Conservation (phyloP, 1,140 invertebrate genomes). For the Pseudomyrmex pallidus region DNA sequence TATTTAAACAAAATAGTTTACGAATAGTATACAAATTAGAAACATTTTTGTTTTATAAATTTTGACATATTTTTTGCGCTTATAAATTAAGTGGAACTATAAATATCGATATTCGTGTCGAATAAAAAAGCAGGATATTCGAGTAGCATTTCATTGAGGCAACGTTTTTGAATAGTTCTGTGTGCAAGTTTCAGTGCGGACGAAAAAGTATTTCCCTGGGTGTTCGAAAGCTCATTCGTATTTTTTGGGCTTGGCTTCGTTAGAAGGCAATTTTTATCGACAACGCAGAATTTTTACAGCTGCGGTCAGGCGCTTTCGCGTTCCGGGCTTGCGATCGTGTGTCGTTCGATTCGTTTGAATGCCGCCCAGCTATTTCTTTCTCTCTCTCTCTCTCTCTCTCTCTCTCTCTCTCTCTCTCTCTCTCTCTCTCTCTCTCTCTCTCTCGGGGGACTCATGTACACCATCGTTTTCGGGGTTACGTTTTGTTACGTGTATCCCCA, state of each 20-base stretch:
- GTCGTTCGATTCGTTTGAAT: slow-evolving; percentile 62
- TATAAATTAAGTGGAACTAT: slow-evolving; percentile 3
- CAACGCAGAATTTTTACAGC: slow-evolving; percentile 71
- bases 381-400: too few relatives aligned
- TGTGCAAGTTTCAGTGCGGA: slow-evolving; percentile 3
- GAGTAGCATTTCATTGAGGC: slow-evolving; percentile 10
- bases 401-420: too few relatives aligned
- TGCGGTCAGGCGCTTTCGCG: slow-evolving; percentile 58
- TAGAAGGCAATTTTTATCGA: slow-evolving; percentile 74
- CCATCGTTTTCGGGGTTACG: slow-evolving; percentile 65
- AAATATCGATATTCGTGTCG: neutral
- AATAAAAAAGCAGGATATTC: neutral
- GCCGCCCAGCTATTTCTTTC: neutral
- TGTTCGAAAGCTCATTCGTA: slow-evolving; percentile 55
- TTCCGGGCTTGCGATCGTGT: slow-evolving; percentile 50
- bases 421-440: neutral
- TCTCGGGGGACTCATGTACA: slow-evolving; percentile 41
- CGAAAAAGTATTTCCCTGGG: slow-evolving; percentile 59
- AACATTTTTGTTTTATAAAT: neutral
- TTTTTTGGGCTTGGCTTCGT: slow-evolving; percentile 67
- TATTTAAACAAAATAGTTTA: neutral
- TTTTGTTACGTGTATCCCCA: slow-evolving; percentile 62
- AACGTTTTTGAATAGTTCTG: neutral
- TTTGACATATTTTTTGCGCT: neutral
- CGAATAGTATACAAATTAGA: neutral